Conservation (phyloP, 2,113 vertebrate species). For the Herpailurus yagouaroundi region DNA sequence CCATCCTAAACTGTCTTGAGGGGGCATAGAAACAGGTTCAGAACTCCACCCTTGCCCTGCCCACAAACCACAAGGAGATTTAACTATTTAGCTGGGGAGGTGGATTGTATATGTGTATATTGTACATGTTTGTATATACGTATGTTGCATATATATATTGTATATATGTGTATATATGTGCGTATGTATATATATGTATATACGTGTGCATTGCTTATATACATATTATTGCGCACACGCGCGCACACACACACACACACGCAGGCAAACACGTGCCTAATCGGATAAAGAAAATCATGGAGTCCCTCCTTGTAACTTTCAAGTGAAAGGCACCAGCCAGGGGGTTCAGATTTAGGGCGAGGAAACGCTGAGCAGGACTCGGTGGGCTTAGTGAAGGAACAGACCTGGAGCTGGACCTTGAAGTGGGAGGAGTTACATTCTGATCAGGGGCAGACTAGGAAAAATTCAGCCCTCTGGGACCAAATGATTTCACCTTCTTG, state of each 20-base stretch:
- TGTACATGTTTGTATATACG: no score
- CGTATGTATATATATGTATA: no score
- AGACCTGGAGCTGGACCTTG: background rate
- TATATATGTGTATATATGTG: no score
- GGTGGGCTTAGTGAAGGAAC: background rate
- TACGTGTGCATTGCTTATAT: no score
- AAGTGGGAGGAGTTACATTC: background rate
- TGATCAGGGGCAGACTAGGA: rapidly evolving
- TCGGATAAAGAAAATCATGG: background rate
- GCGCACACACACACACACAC: no score
- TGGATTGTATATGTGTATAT: no score
- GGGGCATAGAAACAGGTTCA: background rate
- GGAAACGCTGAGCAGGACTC: background rate
- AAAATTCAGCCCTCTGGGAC: background rate
- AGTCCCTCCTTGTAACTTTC: background rate
- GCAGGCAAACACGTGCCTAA: background rate
- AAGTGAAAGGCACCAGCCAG: background rate
- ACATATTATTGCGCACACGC: no score
- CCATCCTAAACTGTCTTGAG: background rate
- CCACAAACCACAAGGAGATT: background rate
- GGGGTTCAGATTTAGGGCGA: background rate
- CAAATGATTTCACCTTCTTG: background rate
- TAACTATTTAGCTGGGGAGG: background rate
- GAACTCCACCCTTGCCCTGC: background rate
- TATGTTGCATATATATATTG: no score